Percentiles rank a stretch among this genome's conserved stretches.
Evolutionary conservation across 2,888 invertebrate species (phyloP).

Genomic region (Miltochrista miniata): DNA sequence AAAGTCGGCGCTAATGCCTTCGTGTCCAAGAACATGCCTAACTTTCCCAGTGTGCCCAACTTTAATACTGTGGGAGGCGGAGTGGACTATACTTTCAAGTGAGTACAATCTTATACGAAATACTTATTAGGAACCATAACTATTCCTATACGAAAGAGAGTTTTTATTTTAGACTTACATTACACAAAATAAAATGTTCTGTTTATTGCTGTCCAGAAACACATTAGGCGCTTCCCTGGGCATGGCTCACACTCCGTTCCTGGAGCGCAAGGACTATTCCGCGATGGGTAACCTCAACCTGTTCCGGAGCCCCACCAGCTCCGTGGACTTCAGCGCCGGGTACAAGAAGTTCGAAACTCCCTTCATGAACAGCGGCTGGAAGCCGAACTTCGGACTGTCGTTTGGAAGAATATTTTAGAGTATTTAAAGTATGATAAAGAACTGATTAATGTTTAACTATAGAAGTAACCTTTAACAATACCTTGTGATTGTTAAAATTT

Average conservation of each 20-base stretch:
- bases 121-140: background rate
- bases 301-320: conserved; percentile 18
- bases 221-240: conserved; percentile 14
- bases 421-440: too few relatives aligned
- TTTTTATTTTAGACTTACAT: too few relatives aligned
- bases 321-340: conserved; percentile 25
- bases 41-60: conserved; percentile 12
- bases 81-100: conserved; percentile 23
- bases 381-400: conserved; percentile 21
- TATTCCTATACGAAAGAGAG: background rate
- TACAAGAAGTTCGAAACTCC: conserved; percentile 27
- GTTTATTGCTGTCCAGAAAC: conserved; percentile 12
- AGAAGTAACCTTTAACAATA: too few relatives aligned
- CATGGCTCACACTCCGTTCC: conserved; percentile 20
- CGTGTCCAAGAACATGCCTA: conserved; percentile 21
- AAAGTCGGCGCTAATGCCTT: conserved; percentile 18
- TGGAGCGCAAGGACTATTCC: conserved; percentile 29
- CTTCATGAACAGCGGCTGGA: conserved; percentile 31
- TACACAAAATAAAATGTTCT: too few relatives aligned
- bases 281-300: conserved; percentile 29
- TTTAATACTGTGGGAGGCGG: conserved; percentile 27
- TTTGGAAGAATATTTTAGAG: conserved; percentile 7
- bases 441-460: too few relatives aligned
- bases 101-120: background rate
- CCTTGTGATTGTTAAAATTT: too few relatives aligned